A percentile compares a stretch with the other conserved stretches of the same genome.
Evolutionary conservation across 2,888 invertebrate species (phyloP).

Genomic region (Cordylochernes scorpioides): DNA sequence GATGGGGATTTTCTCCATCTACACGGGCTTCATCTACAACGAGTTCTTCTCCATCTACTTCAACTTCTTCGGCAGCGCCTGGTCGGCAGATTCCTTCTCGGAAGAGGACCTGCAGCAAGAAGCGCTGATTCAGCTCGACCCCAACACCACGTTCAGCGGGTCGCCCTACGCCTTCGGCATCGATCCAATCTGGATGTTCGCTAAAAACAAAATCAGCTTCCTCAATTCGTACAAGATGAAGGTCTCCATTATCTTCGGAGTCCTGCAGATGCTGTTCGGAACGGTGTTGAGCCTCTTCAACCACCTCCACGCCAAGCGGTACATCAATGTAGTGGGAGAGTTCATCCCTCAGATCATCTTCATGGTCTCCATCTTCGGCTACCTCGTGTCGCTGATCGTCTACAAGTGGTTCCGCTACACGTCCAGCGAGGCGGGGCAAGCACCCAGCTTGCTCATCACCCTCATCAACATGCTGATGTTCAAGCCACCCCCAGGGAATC

Average conservation of each 20-base stretch:
- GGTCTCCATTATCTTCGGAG: slow-evolving; percentile 85
- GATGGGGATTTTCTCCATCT: slow-evolving; percentile 92
- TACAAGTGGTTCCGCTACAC: slow-evolving; percentile 61
- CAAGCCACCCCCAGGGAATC: too few relatives aligned
- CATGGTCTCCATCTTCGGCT: slow-evolving; percentile 66
- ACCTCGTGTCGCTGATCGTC: slow-evolving; percentile 77
- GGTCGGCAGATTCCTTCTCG: slow-evolving; percentile 17
- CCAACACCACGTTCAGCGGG: slow-evolving; percentile 12
- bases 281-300: slow-evolving; percentile 36
- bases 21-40: slow-evolving; percentile 91
- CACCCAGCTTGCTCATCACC: slow-evolving; percentile 84
- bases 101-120: too few relatives aligned
- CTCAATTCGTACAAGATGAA: slow-evolving; percentile 89
- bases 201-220: slow-evolving; percentile 60
- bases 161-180: slow-evolving; percentile 63
- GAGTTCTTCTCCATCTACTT: slow-evolving; percentile 70
- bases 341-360: slow-evolving; percentile 88
- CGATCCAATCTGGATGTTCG: slow-evolving; percentile 32
- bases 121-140: slow-evolving; percentile 4
- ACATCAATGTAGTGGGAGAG: slow-evolving; percentile 55
- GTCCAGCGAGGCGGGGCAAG: slow-evolving; percentile 32
- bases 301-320: slow-evolving; percentile 27
- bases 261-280: slow-evolving; percentile 86
- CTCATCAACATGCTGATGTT: slow-evolving; percentile 96
- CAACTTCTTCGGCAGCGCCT: slow-evolving; percentile 21